Percentiles rank a stretch among this genome's conserved stretches.
phyloP scores from a whole-genome alignment of 53 echinoderm and acorn worm species.

The Holothuria scabra region DNA sequence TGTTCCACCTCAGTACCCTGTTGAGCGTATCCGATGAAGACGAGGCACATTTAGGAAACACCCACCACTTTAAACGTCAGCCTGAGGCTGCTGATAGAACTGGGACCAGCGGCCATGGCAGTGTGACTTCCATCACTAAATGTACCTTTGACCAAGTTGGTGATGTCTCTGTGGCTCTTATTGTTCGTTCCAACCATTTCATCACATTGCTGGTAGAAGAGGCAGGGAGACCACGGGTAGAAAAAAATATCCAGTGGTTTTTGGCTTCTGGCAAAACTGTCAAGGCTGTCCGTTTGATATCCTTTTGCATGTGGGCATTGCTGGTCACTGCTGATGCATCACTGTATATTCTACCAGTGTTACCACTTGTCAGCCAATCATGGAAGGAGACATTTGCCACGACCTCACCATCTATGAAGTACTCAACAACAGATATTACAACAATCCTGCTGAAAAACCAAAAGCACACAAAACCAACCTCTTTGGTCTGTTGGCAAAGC shows the following conservation, averaged over 20 bases:
- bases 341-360: conserved; percentile 32
- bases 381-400: neutral
- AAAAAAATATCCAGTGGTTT: conserved; percentile 35
- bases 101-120: too few relatives aligned
- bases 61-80: neutral
- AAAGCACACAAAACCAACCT: conserved; percentile 41
- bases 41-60: neutral
- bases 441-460: conserved; percentile 14
- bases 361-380: neutral
- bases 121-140: neutral
- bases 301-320: conserved; percentile 18
- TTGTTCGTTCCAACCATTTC: conserved; percentile 22
- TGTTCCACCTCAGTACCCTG: neutral
- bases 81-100: neutral
- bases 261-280: conserved; percentile 3
- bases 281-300: neutral
- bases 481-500: conserved; percentile 70
- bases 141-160: conserved; percentile 20
- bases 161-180: conserved; percentile 1
- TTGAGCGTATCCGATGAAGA: neutral
- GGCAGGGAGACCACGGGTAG: neutral
- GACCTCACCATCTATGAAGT: neutral
- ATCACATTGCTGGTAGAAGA: conserved; percentile 24
- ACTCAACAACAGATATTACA: neutral
- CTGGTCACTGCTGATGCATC: conserved; percentile 34